A percentile compares a stretch with the other conserved stretches of the same genome.
phyloP scores from a whole-genome alignment of 2,888 invertebrate species.

The Thysanoteuthis rhombus region DNA sequence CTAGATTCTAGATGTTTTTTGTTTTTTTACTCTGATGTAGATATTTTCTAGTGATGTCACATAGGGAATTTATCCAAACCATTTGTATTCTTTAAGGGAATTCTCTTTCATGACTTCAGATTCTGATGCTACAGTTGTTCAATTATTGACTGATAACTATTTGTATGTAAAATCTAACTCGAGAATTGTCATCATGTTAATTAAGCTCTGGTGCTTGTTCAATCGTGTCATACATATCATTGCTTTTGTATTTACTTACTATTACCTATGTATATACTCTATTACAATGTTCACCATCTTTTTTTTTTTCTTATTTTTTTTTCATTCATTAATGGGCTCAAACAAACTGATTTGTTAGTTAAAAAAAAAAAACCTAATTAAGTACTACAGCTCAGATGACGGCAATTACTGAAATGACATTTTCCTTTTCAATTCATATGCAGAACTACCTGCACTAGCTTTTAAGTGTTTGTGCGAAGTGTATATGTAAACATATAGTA shows the following conservation, averaged over 20 bases:
- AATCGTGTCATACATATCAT: not conserved
- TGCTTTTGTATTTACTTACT: not conserved
- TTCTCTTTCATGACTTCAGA: too few species aligned
- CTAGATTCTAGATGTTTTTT: too few species aligned
- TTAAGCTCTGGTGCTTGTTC: not conserved
- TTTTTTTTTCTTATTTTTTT: not conserved
- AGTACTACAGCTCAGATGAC: not conserved
- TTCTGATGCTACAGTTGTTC: too few species aligned
- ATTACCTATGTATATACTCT: not conserved
- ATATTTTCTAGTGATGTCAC: too few species aligned
- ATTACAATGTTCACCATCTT: not conserved
- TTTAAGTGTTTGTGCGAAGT: not conserved
- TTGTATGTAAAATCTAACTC: too few species aligned
- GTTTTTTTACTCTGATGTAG: too few species aligned
- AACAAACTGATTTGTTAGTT: not conserved
- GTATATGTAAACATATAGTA: not conserved
- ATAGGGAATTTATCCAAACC: too few species aligned
- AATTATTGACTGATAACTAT: too few species aligned
- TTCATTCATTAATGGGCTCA: not conserved
- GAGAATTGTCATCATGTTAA: too few species aligned
- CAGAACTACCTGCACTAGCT: not conserved
- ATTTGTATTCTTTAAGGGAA: too few species aligned
- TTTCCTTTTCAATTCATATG: not conserved
- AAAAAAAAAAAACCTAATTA: not conserved
- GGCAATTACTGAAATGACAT: not conserved